Percentiles rank a stretch among this genome's conserved stretches.
Conservation (phyloP, 2,113 vertebrate genomes). For the Channa maculata region DNA sequence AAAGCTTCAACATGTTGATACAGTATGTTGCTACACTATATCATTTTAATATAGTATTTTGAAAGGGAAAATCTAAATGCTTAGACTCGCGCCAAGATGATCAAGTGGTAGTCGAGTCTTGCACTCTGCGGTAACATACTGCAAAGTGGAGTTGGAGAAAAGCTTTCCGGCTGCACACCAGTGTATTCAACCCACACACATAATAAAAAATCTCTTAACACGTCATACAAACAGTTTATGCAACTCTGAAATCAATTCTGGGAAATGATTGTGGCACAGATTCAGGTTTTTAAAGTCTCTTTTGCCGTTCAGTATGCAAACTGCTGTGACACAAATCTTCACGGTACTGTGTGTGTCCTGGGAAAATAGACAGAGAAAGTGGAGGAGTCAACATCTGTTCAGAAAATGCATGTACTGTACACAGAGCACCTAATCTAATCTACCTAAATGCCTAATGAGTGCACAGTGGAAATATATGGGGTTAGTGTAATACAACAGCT, state of each 20-base stretch:
- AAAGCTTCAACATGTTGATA: no score
- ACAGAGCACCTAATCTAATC: not conserved
- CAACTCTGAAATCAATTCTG: conserved; percentile 57
- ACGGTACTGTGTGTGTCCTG: not conserved
- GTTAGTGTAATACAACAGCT: not conserved
- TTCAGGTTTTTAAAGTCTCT: conserved; percentile 16
- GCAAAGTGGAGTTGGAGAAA: conserved; percentile 30
- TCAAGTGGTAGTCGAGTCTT: conserved; percentile 17
- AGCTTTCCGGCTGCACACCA: conserved; percentile 43
- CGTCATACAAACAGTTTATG: conserved; percentile 57
- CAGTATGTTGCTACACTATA: no score
- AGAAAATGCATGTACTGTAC: not conserved
- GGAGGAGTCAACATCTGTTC: not conserved
- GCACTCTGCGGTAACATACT: conserved; percentile 16
- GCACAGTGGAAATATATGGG: not conserved
- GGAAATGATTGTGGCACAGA: conserved; percentile 37
- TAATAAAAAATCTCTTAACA: conserved; percentile 57
- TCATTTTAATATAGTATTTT: no score
- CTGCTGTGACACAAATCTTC: not conserved
- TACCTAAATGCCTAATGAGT: not conserved
- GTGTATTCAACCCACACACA: conserved; percentile 60
- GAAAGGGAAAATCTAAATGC: no score
- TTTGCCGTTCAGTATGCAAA: conserved; percentile 9
- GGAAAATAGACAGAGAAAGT: not conserved
- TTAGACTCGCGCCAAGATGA: no score